Conservation (phyloP, 1,140 invertebrate species). For the Brevipalpus yothersi region DNA sequence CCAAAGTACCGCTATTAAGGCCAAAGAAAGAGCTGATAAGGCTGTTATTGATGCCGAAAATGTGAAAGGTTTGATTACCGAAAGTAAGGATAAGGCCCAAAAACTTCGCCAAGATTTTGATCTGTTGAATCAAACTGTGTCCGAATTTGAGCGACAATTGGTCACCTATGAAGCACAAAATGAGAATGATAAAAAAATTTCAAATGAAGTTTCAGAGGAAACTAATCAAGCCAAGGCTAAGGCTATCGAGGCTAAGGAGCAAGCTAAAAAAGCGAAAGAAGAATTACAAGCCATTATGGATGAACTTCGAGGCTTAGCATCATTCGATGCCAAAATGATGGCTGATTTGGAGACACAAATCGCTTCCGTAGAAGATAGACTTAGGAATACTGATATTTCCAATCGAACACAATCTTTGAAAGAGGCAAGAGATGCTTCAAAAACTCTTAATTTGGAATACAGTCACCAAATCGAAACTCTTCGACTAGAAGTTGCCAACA, state of each 20-base stretch:
- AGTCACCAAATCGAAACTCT: constrained; percentile 46
- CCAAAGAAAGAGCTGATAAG: constrained; percentile 40
- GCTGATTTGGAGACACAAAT: too few species aligned
- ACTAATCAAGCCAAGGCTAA: constrained; percentile 64
- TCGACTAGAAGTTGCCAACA: constrained; percentile 52
- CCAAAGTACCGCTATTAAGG: constrained; percentile 42
- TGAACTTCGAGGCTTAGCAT: too few species aligned
- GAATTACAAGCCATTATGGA: too few species aligned
- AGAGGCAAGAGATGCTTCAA: too few species aligned
- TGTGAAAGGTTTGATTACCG: constrained; percentile 44
- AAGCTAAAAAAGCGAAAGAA: too few species aligned
- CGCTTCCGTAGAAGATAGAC: too few species aligned
- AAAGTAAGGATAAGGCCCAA: constrained; percentile 43
- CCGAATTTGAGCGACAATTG: constrained; percentile 36
- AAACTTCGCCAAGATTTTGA: constrained; percentile 47
- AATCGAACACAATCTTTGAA: too few species aligned
- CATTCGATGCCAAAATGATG: too few species aligned
- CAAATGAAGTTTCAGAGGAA: constrained; percentile 39
- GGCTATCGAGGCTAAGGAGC: constrained; percentile 20
- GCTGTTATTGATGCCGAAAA: constrained; percentile 46
- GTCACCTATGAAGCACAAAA: constrained; percentile 41
- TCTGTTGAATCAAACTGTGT: constrained; percentile 38
- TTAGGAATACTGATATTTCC: too few species aligned
- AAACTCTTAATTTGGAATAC: constrained; percentile 22
- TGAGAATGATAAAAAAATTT: constrained; percentile 41